Evolutionary conservation across 2,113 vertebrate genomes (phyloP).

Genomic region (Candoia aspera): DNA sequence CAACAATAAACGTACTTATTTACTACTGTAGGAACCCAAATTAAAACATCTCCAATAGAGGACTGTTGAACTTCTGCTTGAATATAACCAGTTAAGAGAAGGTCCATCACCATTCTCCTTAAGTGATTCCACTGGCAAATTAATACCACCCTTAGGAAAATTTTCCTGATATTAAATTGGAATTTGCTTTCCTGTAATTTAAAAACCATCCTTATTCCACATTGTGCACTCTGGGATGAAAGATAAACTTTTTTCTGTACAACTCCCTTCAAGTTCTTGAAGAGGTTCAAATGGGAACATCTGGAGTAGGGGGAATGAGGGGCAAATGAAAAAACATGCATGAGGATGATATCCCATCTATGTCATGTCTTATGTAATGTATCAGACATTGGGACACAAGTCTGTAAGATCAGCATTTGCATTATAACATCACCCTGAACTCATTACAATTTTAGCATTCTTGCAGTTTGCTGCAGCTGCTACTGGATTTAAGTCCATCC

Average conservation of each 20-base stretch:
- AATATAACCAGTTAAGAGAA: background rate
- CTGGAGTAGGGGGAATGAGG: background rate
- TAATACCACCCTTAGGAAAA: background rate
- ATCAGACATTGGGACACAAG: background rate
- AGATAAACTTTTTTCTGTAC: background rate
- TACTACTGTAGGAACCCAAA: background rate
- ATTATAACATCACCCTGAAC: background rate
- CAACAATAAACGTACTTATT: background rate
- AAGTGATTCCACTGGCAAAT: background rate
- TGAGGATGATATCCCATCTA: background rate
- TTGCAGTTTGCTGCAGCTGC: background rate
- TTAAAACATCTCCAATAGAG: background rate
- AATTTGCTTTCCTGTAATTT: background rate
- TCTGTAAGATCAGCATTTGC: background rate
- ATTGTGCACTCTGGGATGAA: background rate
- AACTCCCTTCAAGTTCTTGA: background rate
- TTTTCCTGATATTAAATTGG: background rate
- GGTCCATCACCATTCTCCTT: background rate
- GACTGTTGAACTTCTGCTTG: background rate
- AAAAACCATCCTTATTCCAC: background rate
- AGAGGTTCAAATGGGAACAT: background rate
- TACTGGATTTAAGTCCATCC: background rate
- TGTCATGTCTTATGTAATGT: background rate
- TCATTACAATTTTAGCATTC: background rate
- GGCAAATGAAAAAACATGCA: background rate